Base-by-base conservation (phyloP, 2,797 vertebrate species). In the Ataeniobius toweri region DNA sequence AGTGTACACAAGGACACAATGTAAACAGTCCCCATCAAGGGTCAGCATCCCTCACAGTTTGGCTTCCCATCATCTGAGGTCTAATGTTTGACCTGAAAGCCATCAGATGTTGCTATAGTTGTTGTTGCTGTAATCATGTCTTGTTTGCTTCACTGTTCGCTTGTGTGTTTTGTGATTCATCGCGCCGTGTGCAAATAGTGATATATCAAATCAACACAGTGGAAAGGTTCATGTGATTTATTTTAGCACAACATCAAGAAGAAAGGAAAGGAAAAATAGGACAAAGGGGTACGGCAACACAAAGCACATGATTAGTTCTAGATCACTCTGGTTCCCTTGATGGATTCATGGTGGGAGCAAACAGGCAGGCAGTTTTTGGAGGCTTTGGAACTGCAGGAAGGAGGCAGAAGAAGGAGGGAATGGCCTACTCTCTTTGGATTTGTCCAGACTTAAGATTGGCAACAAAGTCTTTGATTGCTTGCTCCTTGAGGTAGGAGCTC, bases 381-480 rank as follows among this genome's bases (percentile, higher is more conserved):
- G 83, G 70, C n/a, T 88, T 80, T 71, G 77, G 78, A 36, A n/a
- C 79, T 84, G 87, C 31, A 76, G 75, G 77, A 55, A 68, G 76
- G 79, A 82, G 61, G 58, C 51, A 75, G 48, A 80, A 56, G 75
- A 69, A 53, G 70, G 77, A 73, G 58, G n/a, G 70, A 73, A 51
- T 90, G 87, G 94, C 98, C 98, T 98, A 99, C 98, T 96, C 96
- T 97, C 96, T 96, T 94, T 95, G 94, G 91, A 95, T 95, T 94
- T 95, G 95, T 93, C 96, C 97, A 63, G 96, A 96, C 94, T 98
- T 97, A 87, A 99, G 94, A 95, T 95, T 96, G 92, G 96, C 95
- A 48, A 99, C 96, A 91, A 99, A 99, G 89, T 99, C 97, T 92
- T 97, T 98, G 84, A 96, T 96, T 71, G 97, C 97, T 89, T 98